Evolutionary conservation across 2,888 invertebrate species (phyloP).

Genomic region (Argyresthia albistria): DNA sequence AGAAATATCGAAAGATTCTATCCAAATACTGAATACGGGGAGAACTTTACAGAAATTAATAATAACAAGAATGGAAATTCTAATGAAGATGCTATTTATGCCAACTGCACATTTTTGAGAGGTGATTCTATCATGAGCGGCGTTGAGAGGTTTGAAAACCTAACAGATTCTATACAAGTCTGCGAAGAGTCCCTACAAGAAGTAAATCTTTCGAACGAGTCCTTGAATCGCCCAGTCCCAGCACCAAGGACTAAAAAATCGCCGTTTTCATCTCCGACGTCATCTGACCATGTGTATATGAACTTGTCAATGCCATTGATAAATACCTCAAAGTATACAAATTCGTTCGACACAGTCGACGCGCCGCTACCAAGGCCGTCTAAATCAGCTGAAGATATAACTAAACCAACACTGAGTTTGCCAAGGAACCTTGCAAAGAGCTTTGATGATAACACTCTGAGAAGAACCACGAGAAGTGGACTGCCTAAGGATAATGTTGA

Average conservation of each 20-base stretch:
- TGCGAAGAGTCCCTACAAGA: constrained; percentile 62
- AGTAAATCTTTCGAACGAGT: constrained; percentile 46
- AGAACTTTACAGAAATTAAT: constrained; percentile 61
- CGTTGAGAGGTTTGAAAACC: constrained; percentile 71
- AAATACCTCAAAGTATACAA: constrained; percentile 30
- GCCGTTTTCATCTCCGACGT: constrained; percentile 42
- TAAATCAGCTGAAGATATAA: constrained; percentile 47
- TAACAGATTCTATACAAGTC: constrained; percentile 78
- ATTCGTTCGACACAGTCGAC: constrained; percentile 42
- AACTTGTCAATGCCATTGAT: constrained; percentile 70
- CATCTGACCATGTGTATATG: constrained; percentile 71
- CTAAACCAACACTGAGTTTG: constrained; percentile 17
- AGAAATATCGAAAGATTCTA: constrained; percentile 64
- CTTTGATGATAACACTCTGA: constrained; percentile 13
- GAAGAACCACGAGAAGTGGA: constrained; percentile 19
- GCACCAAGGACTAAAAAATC: constrained; percentile 70
- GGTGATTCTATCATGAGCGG: constrained; percentile 50
- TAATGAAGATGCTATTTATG: constrained; percentile 51
- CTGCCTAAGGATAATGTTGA: constrained; percentile 2
- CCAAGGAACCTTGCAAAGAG: constrained; percentile 1
- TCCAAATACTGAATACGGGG: constrained; percentile 61
- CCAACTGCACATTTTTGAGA: constrained; percentile 49
- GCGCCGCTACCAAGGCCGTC: constrained; percentile 46
- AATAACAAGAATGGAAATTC: constrained; percentile 43
- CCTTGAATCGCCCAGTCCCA: constrained; percentile 70